Base-by-base conservation (phyloP, 2,888 invertebrate genomes). In the Drosophila mettleri region DNA sequence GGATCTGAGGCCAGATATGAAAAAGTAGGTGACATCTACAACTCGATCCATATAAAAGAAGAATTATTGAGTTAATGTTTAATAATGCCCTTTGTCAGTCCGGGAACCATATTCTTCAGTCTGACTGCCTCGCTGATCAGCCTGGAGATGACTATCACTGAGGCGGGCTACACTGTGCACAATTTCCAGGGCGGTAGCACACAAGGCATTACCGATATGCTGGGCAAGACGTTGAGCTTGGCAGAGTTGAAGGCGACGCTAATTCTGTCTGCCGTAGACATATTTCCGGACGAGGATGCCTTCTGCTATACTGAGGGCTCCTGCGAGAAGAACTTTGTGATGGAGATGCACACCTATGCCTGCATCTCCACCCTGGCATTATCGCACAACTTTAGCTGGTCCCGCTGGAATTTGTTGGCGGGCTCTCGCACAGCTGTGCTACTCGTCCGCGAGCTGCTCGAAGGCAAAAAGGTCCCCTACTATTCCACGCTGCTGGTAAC, bases 371-470 rank as follows among this genome's bases (percentile, higher is more conserved):
- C 95, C 36, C 91, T 96, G 14, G 94, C 95, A 10, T 93, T 94
- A 1, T 94, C 95, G 12, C 96, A 96, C 88, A 95, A 95, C 90
- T 97, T 97, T 82, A 94, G 96, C 27, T 97, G 97, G 96, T 96
- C 96, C 62, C 93, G 95, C 90, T 96, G 95, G 95, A 95, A 95
- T 82, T 91, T 94, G 0, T 89, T 93, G 51, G 93, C 94, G 0
- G 93, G 93, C 5, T 91, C 92, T 14, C 87, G 92, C 1, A 92
- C 91, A 0, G 92, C 91, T 2, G 91, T 93, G 0, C 64, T 93
- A 6, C 69, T 93, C 7, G 81, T 92, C 45, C 81, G 92, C 18
- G 92, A 92, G 63, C 70, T 93, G 10, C 73, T 91, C 7, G 92
- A 92, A 58, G 90, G 91, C 49, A 91, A 91, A 58, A 92, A 92